These are phyloP conservation scores for Coelinius sp. DNA, from an alignment of 2,888 invertebrate genomes.

Conservation along the genomic window DNA sequence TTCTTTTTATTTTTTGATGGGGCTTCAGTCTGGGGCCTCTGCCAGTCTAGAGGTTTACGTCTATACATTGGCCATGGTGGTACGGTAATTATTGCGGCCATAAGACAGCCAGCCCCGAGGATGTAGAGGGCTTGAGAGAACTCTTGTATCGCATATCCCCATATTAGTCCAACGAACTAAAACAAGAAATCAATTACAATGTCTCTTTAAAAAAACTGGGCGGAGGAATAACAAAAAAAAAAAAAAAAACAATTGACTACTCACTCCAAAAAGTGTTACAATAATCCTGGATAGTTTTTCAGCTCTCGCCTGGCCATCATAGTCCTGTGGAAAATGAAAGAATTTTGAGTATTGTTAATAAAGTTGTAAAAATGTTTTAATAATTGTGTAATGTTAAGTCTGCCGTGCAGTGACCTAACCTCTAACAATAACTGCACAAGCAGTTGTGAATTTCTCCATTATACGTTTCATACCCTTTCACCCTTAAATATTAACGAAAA, in stretches of 20 bases:
- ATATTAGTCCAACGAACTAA: conserved; percentile 86
- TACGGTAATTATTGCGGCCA: conserved; percentile 90
- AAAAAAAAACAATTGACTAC: conserved; percentile 50
- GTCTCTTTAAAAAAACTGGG: conserved; percentile 13
- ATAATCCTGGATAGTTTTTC: conserved; percentile 92
- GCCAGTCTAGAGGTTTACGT: conserved; percentile 90
- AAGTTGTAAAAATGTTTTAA: neutral
- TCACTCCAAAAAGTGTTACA: conserved; percentile 89
- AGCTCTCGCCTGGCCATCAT: conserved; percentile 90
- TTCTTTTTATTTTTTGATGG: conserved; percentile 71
- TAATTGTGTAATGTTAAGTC: conserved; percentile 7
- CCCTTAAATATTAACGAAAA: neutral
- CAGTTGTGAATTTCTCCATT: neutral
- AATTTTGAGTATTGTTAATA: conserved; percentile 28
- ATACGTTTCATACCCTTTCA: neutral
- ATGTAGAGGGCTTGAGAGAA: conserved; percentile 96
- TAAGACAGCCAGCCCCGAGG: conserved; percentile 89
- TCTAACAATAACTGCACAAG: neutral
- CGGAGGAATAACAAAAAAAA: neutral
- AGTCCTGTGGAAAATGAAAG: conserved; percentile 76
- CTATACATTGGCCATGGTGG: conserved; percentile 98
- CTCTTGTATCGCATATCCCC: conserved; percentile 95
- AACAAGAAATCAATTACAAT: conserved; percentile 36
- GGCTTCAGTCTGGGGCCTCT: conserved; percentile 76
- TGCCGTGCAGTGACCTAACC: conserved; percentile 25